Evolutionary conservation across 2,797 vertebrate species (phyloP).

Genomic region (Poeciliopsis infans): DNA sequence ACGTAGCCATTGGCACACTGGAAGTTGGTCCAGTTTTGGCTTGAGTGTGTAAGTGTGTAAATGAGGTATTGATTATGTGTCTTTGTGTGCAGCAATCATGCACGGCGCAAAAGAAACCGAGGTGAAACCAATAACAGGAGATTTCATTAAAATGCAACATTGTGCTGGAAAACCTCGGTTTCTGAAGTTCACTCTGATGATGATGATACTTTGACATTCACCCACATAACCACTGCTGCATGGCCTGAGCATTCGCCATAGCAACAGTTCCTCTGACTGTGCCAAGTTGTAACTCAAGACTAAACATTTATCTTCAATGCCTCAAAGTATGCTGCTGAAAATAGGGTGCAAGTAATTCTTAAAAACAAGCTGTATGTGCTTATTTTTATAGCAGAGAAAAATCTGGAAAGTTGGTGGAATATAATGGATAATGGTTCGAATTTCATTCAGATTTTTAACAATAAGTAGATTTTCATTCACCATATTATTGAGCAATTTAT

Average conservation of each 20-base stretch:
- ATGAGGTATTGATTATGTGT: conserved; percentile 1
- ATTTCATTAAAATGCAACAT: conserved; percentile 4
- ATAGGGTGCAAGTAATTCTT: neutral
- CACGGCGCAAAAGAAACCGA: neutral
- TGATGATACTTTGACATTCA: conserved; percentile 1
- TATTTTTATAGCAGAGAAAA: neutral
- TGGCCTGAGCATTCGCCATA: neutral
- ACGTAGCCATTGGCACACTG: too few species aligned
- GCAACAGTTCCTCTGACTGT: neutral
- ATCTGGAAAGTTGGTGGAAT: neutral
- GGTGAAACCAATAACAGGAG: neutral
- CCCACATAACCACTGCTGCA: neutral
- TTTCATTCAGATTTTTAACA: neutral
- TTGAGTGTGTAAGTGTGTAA: neutral
- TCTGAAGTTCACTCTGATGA: neutral
- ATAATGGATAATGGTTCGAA: neutral
- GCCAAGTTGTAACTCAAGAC: neutral
- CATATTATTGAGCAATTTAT: too few species aligned
- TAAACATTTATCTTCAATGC: neutral
- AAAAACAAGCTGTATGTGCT: neutral
- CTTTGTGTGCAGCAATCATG: neutral
- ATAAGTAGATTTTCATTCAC: too few species aligned
- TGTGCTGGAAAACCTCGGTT: neutral
- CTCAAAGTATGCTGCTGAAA: neutral
- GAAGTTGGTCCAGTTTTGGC: neutral